Conservation (phyloP, 1,140 invertebrate genomes). For the Galleria mellonella region DNA sequence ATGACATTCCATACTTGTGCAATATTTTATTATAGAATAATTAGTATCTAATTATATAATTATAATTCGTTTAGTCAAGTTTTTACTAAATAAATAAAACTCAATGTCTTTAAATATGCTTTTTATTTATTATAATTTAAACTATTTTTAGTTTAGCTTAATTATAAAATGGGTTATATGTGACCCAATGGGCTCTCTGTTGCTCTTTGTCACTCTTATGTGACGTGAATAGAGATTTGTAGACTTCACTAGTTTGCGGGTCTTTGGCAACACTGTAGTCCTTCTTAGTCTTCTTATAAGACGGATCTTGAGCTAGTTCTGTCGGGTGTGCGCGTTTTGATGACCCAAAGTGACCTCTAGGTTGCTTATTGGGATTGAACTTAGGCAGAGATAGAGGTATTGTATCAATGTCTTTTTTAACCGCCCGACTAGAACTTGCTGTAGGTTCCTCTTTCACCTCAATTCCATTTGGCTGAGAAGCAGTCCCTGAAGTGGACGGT, state of each 20-base stretch:
- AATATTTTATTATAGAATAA: constrained; percentile 1
- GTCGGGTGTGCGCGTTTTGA: constrained; percentile 46
- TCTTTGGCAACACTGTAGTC: constrained; percentile 93
- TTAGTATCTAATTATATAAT: background rate
- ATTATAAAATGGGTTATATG: constrained; percentile 97
- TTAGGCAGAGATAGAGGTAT: constrained; percentile 61
- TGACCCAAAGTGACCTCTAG: constrained; percentile 58
- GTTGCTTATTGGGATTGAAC: constrained; percentile 61
- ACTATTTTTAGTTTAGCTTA: constrained; percentile 57
- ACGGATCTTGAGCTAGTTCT: constrained; percentile 76
- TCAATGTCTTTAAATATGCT: background rate
- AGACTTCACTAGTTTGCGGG: constrained; percentile 91
- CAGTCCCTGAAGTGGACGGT: constrained; percentile 11
- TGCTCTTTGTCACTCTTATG: constrained; percentile 91
- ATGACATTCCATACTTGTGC: background rate
- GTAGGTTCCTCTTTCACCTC: constrained; percentile 23
- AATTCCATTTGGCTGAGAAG: constrained; percentile 15
- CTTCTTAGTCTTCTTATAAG: constrained; percentile 84
- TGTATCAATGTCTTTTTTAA: constrained; percentile 59
- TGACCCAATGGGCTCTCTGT: constrained; percentile 95
- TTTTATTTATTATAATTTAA: background rate
- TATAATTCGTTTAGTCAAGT: background rate
- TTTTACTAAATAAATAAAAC: background rate
- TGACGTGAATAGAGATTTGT: constrained; percentile 96
- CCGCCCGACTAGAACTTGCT: constrained; percentile 20